Conservation (phyloP, 1,140 invertebrate species). For the Drosophila hydei region DNA sequence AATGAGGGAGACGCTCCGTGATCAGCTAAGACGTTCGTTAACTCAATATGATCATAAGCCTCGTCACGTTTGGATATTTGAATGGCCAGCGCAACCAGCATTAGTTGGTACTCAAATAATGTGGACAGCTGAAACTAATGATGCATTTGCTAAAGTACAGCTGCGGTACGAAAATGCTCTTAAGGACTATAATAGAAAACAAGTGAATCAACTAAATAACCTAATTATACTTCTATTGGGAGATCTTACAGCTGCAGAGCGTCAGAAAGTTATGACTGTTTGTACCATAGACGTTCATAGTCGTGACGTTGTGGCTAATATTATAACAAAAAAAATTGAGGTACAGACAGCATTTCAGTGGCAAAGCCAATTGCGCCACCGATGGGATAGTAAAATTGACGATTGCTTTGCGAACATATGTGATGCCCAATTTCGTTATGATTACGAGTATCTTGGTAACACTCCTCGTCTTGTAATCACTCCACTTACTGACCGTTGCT, state of each 20-base stretch:
- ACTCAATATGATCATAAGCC: constrained; percentile 95
- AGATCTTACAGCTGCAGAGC: constrained; percentile 91
- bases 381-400: constrained; percentile 92
- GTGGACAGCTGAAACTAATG: constrained; percentile 97
- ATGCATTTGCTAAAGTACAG: constrained; percentile 93
- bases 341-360: constrained; percentile 93
- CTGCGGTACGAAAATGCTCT: constrained; percentile 95
- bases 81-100: constrained; percentile 94
- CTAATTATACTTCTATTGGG: constrained; percentile 92
- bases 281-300: constrained; percentile 97
- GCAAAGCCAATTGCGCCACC: constrained; percentile 95
- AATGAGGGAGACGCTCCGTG: constrained; percentile 91
- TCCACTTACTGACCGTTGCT: too few species aligned
- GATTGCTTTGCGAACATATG: constrained; percentile 97
- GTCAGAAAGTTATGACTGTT: constrained; percentile 97
- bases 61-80: constrained; percentile 95
- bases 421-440: constrained; percentile 94
- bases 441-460: constrained; percentile 97
- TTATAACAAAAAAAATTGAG: constrained; percentile 93
- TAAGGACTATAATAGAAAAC: constrained; percentile 97
- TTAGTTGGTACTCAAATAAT: constrained; percentile 96
- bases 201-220: constrained; percentile 91
- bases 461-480: constrained; percentile 92
- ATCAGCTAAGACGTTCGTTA: constrained; percentile 92
- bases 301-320: constrained; percentile 93